A percentile compares a stretch with the other conserved stretches of the same genome.
Evolutionary conservation across 2,888 invertebrate species (phyloP).

Genomic region (Polydesmus complanatus): DNA sequence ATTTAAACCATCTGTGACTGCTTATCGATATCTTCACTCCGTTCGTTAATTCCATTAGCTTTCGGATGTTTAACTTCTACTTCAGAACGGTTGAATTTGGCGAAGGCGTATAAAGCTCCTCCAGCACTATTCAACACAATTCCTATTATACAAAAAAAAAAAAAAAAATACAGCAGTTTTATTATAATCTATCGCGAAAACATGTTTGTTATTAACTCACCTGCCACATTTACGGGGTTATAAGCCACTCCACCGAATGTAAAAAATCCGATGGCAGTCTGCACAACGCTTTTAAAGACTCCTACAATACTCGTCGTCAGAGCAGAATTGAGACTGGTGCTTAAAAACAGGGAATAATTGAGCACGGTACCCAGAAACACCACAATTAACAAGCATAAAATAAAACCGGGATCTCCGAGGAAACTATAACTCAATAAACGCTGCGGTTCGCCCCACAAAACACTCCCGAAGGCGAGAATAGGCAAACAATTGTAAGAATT

Average conservation of each 20-base stretch:
- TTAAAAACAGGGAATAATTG: conserved; percentile 36
- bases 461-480: conserved; percentile 25
- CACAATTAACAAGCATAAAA: conserved; percentile 27
- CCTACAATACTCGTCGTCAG: conserved; percentile 35
- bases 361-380: conserved; percentile 29
- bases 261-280: conserved; percentile 34
- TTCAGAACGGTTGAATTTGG: conserved; percentile 31
- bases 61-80: no score
- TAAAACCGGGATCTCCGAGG: conserved; percentile 24
- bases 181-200: not conserved
- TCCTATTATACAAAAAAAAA: conserved; percentile 23
- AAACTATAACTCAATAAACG: not conserved
- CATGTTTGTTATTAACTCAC: conserved; percentile 21
- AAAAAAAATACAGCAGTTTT: not conserved
- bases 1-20: not conserved
- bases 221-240: conserved; percentile 25
- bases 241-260: conserved; percentile 34
- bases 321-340: conserved; percentile 35
- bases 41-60: no score
- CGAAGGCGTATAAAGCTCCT: conserved; percentile 31
- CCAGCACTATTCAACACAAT: conserved; percentile 32
- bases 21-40: not conserved
- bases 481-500: conserved; percentile 33
- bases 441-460: conserved; percentile 14
- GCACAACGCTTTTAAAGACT: conserved; percentile 32